A percentile compares a stretch with the other conserved stretches of the same genome.
Conservation (phyloP, 2,888 invertebrate genomes). For the Rhamphomyia laevipes region DNA sequence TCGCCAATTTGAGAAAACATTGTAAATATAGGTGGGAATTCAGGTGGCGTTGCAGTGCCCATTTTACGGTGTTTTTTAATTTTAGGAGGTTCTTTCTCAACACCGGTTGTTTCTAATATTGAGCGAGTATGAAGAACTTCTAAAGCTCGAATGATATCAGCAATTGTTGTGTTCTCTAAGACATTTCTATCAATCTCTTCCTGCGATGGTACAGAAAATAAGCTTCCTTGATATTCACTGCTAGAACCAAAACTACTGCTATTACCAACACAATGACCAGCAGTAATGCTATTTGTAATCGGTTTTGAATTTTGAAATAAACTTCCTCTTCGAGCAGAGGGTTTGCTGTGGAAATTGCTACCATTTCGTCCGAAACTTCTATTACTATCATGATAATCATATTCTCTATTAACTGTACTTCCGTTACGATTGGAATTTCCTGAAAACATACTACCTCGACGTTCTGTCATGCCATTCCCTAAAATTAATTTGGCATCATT, state of each 20-base stretch:
- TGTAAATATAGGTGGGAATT: conserved; percentile 38
- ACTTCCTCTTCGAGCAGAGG: conserved; percentile 29
- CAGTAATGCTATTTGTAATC: no score
- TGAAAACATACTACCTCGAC: conserved; percentile 29
- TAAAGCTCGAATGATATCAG: conserved; percentile 66
- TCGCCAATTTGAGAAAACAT: conserved; percentile 36
- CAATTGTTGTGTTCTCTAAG: conserved; percentile 70
- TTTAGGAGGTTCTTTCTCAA: conserved; percentile 8
- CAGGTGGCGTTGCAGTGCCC: conserved; percentile 43
- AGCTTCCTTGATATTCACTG: conserved; percentile 23
- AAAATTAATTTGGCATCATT: not conserved
- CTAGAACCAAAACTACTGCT: not conserved
- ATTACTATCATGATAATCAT: conserved; percentile 6
- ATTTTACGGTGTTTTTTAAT: conserved; percentile 38
- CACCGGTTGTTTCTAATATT: conserved; percentile 1
- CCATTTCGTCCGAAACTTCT: conserved; percentile 5
- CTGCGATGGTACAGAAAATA: conserved; percentile 32
- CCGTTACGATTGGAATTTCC: conserved; percentile 13
- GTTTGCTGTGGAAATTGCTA: conserved; percentile 11
- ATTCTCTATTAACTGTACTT: conserved; percentile 15
- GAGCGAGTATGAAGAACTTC: conserved; percentile 48
- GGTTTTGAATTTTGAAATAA: conserved; percentile 8
- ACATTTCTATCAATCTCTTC: conserved; percentile 37
- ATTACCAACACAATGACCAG: conserved; percentile 16
- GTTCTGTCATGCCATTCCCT: conserved; percentile 14